phyloP scores from a whole-genome alignment of 2,113 vertebrate species.

The Anolis carolinensis region DNA sequence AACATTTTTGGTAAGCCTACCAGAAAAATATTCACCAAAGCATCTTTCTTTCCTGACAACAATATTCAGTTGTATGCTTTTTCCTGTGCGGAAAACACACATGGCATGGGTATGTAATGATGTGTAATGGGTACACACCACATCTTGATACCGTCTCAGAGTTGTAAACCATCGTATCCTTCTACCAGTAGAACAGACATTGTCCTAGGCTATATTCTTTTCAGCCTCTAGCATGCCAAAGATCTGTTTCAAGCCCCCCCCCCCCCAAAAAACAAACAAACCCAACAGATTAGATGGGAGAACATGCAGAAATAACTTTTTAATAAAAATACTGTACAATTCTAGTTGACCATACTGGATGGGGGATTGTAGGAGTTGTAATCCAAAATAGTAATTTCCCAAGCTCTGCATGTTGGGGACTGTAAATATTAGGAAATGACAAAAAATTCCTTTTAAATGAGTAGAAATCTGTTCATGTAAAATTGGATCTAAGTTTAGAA shows the following conservation, averaged over 20 bases:
- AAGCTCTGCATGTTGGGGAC: background rate
- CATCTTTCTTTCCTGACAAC: slow-evolving; percentile 30
- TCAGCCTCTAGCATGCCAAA: background rate
- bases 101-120: background rate
- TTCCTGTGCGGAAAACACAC: background rate
- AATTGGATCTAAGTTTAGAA: background rate
- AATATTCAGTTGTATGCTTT: slow-evolving; percentile 56
- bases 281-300: too few species aligned
- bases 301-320: background rate
- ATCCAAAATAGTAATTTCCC: too few species aligned
- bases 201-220: background rate
- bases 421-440: background rate
- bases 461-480: background rate
- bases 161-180: background rate
- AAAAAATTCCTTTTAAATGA: background rate
- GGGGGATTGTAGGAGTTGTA: too few species aligned
- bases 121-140: too few species aligned
- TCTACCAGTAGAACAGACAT: background rate
- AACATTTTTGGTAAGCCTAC: slow-evolving; percentile 52
- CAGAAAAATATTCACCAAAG: slow-evolving; percentile 58
- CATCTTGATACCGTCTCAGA: background rate
- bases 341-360: too few species aligned
- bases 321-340: too few species aligned
- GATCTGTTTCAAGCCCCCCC: background rate
- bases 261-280: background rate